Evolutionary conservation across 92 coral and sea anemone species (phyloP).

Genomic region (Diadumene lineata): DNA sequence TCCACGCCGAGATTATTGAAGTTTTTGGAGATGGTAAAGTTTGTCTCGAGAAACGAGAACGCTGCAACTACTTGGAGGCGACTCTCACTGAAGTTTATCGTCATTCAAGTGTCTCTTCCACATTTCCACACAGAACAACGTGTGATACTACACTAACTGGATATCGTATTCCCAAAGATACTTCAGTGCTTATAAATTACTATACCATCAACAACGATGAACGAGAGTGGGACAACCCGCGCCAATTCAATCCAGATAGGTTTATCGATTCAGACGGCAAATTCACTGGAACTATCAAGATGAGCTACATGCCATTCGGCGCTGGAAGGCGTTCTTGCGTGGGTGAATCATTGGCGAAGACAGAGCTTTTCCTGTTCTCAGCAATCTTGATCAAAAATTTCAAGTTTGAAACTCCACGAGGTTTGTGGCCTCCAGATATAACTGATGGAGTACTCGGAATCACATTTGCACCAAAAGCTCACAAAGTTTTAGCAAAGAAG

Average conservation of each 20-base stretch:
- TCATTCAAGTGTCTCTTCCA: constrained; percentile 45
- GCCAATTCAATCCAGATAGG: constrained; percentile 66
- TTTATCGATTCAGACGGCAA: constrained; percentile 61
- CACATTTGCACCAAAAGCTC: constrained; percentile 69
- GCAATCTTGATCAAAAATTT: constrained; percentile 54
- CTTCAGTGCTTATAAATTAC: constrained; percentile 61
- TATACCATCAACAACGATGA: constrained; percentile 81
- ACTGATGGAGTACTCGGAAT: constrained; percentile 64
- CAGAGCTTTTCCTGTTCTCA: constrained; percentile 63
- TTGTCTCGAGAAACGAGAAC: constrained; percentile 48
- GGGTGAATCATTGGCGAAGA: constrained; percentile 70
- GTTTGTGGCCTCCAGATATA: constrained; percentile 55
- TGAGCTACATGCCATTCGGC: constrained; percentile 66
- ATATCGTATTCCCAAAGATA: constrained; percentile 64
- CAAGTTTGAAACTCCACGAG: constrained; percentile 48
- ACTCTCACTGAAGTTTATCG: constrained; percentile 64
- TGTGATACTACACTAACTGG: constrained; percentile 63
- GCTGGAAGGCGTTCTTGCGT: constrained; percentile 65
- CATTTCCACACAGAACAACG: constrained; percentile 59
- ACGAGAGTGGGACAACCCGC: constrained; percentile 58
- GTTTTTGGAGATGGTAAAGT: constrained; percentile 37
- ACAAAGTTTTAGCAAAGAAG: constrained; percentile 53
- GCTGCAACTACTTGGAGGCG: constrained; percentile 63
- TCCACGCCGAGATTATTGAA: constrained; percentile 53
- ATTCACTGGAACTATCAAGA: constrained; percentile 43